Evolutionary conservation across 2,797 vertebrate genomes (phyloP).

Genomic region (Pteropus rufus): DNA sequence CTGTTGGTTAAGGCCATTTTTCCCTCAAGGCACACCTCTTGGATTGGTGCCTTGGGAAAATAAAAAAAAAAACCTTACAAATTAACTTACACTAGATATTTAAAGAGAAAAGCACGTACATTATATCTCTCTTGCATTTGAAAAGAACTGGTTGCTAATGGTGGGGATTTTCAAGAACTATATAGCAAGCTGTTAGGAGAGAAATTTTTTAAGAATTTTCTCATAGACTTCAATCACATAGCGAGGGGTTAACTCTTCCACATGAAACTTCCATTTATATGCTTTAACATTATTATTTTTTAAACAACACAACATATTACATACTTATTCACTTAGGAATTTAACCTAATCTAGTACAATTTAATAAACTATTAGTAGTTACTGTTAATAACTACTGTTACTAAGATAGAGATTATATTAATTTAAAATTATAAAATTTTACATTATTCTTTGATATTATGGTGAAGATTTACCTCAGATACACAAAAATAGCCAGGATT

Average conservation of each 20-base stretch:
- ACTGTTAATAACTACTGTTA: not conserved
- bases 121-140: not conserved
- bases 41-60: not conserved
- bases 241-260: not conserved
- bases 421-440: conserved; percentile 10
- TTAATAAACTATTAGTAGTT: not conserved
- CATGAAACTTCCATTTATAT: not conserved
- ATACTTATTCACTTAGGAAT: not conserved
- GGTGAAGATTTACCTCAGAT: not conserved
- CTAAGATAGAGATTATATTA: not conserved
- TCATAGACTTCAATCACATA: not conserved
- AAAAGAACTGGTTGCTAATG: not conserved
- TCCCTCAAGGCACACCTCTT: not conserved
- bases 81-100: not conserved
- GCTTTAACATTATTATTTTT: not conserved
- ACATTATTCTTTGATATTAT: not conserved
- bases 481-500: not conserved
- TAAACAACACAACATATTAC: not conserved
- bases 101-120: not conserved
- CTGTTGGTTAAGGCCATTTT: conserved; percentile 21
- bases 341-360: not conserved
- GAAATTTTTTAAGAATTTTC: not conserved
- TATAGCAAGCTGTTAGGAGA: not conserved
- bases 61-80: not conserved
- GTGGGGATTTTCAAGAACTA: not conserved